A percentile compares a stretch with the other conserved stretches of the same genome.
phyloP scores from a whole-genome alignment of 1,140 invertebrate genomes.

The Papilio helenus region DNA sequence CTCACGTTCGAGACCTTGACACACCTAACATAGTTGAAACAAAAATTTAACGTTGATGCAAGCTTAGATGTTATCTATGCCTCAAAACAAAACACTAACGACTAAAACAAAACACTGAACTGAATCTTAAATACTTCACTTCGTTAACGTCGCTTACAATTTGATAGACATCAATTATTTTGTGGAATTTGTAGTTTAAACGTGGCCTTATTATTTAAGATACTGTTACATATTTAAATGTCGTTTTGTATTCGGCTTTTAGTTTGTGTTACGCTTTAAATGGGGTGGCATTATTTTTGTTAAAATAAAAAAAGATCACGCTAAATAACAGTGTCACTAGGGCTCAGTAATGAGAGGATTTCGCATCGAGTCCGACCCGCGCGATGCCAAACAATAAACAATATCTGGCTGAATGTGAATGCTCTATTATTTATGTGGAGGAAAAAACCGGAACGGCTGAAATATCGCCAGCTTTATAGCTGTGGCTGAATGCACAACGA shows the following conservation, averaged over 20 bases:
- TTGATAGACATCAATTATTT: no score
- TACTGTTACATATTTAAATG: no score
- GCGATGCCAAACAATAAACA: conserved; percentile 29
- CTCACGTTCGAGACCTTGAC: conserved; percentile 47
- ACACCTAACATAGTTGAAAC: conserved; percentile 45
- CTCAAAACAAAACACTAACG: background rate
- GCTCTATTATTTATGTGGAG: conserved; percentile 27
- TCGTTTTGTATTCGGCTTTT: no score
- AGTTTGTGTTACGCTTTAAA: background rate
- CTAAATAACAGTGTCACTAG: conserved; percentile 13
- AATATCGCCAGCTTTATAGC: conserved; percentile 23
- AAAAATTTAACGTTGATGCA: conserved; percentile 42
- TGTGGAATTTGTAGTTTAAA: no score
- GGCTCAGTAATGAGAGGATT: conserved; percentile 22
- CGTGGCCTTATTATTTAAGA: no score
- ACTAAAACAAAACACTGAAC: no score
- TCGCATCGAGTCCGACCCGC: background rate
- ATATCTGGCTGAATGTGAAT: conserved; percentile 33
- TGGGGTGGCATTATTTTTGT: background rate
- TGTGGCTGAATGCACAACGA: background rate
- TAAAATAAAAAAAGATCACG: conserved; percentile 29
- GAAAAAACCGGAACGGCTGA: conserved; percentile 14
- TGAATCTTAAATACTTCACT: no score
- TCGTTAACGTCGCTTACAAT: no score
- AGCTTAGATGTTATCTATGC: conserved; percentile 28